Evolutionary conservation across 2,888 invertebrate genomes (phyloP).

Genomic region (Drosophila pseudotalamancana): DNA sequence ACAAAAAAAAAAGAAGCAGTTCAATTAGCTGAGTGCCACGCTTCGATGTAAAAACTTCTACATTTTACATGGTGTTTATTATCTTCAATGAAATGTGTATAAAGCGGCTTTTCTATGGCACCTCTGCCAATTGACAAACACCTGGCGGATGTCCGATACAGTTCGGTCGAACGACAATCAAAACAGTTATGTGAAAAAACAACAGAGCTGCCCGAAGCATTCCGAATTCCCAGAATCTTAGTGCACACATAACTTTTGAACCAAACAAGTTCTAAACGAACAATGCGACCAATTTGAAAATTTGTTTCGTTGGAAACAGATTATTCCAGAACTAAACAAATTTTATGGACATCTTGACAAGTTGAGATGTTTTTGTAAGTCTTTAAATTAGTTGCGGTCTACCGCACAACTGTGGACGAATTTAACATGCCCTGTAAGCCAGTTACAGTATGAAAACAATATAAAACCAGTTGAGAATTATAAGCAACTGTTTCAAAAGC

Average conservation of each 20-base stretch:
- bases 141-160: constrained; percentile 52
- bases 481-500: background rate
- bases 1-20: background rate
- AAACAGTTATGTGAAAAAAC: constrained; percentile 22
- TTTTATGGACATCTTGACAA: background rate
- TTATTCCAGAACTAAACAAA: background rate
- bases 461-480: background rate
- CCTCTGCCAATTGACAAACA: constrained; percentile 35
- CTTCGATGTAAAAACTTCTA: background rate
- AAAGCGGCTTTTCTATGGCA: constrained; percentile 8
- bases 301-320: background rate
- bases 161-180: constrained; percentile 21
- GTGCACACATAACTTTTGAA: too few relatives aligned
- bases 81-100: constrained; percentile 1
- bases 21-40: constrained; percentile 66
- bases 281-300: constrained; percentile 6
- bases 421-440: too few relatives aligned
- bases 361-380: too few relatives aligned
- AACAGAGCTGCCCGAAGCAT: constrained; percentile 4
- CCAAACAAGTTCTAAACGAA: background rate
- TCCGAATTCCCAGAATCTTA: constrained; percentile 17
- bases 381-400: too few relatives aligned
- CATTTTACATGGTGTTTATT: constrained; percentile 9
- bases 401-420: too few relatives aligned
- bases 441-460: background rate